Conservation (phyloP, 2,113 vertebrate species). For the Microtus ochrogaster region DNA sequence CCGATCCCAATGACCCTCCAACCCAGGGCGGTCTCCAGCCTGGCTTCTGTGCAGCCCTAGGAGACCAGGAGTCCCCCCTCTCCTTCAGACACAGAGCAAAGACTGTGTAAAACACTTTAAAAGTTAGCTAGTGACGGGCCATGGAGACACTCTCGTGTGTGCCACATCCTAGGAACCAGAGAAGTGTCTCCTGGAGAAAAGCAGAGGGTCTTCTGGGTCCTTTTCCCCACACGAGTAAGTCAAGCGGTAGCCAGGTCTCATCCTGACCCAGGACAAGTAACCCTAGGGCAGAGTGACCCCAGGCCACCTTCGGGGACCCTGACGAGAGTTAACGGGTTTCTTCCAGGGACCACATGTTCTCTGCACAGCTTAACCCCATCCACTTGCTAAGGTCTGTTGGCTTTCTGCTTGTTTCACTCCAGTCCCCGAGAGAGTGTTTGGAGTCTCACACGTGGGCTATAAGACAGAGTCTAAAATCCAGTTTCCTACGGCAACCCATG, state of each 20-base stretch:
- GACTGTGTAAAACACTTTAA: neutral
- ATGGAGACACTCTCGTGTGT: neutral
- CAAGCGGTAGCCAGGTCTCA: neutral
- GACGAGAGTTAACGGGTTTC: accelerated
- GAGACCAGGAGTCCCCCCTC: neutral
- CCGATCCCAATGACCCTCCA: neutral
- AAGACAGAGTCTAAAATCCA: neutral
- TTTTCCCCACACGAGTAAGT: neutral
- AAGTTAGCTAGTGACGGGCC: conserved; percentile 46
- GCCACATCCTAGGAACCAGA: neutral
- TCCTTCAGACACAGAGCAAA: neutral
- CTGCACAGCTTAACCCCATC: neutral
- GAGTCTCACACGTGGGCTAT: neutral
- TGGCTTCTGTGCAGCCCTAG: neutral
- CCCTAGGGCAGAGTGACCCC: accelerated
- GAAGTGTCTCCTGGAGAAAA: neutral
- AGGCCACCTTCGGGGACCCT: neutral
- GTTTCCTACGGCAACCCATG: neutral
- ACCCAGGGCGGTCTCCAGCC: neutral
- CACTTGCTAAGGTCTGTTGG: neutral
- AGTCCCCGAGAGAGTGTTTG: neutral
- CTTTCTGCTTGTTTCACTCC: neutral
- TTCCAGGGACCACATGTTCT: neutral
- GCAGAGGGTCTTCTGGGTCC: neutral
- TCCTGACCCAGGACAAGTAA: accelerated